phyloP scores from a whole-genome alignment of 2,113 vertebrate genomes.

The Illadopsis cleaveri region DNA sequence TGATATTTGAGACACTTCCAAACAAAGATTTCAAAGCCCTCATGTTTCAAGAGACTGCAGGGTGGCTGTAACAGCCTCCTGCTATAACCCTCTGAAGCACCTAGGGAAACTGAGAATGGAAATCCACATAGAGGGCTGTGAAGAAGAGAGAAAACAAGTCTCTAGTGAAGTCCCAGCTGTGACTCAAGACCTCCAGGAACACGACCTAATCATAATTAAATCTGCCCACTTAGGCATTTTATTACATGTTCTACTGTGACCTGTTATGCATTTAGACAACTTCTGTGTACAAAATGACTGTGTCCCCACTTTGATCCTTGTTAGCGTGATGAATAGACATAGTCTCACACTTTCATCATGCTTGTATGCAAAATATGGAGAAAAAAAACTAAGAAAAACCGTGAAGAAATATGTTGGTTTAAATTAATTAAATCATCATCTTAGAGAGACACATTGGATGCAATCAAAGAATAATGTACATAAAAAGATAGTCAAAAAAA shows the following conservation, averaged over 20 bases:
- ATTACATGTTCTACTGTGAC: neutral
- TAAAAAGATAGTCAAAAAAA: neutral
- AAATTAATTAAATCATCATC: neutral
- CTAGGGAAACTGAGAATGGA: neutral
- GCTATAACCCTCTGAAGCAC: neutral
- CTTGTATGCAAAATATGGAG: neutral
- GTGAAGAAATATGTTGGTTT: neutral
- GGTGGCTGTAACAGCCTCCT: neutral
- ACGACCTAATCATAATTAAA: neutral
- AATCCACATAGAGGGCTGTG: neutral
- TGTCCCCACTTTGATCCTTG: neutral
- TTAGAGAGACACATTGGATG: neutral
- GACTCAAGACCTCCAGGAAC: neutral
- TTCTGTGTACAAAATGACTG: neutral
- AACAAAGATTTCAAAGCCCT: neutral
- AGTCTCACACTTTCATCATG: neutral
- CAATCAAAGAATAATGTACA: neutral
- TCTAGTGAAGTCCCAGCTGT: neutral
- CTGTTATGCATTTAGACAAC: neutral
- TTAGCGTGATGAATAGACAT: neutral
- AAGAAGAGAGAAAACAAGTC: neutral
- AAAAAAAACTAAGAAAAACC: neutral
- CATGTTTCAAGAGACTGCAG: neutral
- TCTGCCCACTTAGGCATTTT: neutral
- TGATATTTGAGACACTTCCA: neutral